Conservation (phyloP, 2,888 invertebrate genomes). For the Gymnoscelis rufifasciata region DNA sequence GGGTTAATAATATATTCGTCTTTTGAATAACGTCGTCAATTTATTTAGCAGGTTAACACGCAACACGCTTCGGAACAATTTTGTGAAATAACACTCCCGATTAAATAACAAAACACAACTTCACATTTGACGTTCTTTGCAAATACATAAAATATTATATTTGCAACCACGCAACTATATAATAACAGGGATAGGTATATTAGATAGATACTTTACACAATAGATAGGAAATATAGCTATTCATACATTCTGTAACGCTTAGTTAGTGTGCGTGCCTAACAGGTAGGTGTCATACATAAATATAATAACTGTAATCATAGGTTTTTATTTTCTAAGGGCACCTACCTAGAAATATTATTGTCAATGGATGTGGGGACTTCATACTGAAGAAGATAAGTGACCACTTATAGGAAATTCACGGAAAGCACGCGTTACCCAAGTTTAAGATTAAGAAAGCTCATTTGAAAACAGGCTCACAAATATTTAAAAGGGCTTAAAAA, state of each 20-base stretch:
- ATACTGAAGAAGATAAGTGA: slow-evolving; percentile 8
- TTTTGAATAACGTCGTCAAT: slow-evolving; percentile 8
- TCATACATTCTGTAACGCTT: slow-evolving; percentile 47
- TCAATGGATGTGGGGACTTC: slow-evolving; percentile 25
- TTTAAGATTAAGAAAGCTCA: slow-evolving; percentile 3
- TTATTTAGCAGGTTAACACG: slow-evolving; percentile 39
- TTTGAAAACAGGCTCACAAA: not conserved
- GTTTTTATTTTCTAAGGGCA: slow-evolving; percentile 16
- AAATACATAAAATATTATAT: slow-evolving; percentile 28
- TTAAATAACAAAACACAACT: slow-evolving; percentile 31
- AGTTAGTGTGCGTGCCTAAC: slow-evolving; percentile 12
- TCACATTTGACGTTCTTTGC: slow-evolving; percentile 21
- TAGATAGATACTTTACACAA: slow-evolving; percentile 33
- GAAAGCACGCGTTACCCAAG: not conserved
- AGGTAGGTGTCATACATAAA: slow-evolving; percentile 15
- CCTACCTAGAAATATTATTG: slow-evolving; percentile 28
- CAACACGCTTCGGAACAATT: slow-evolving; percentile 60
- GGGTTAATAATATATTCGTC: too few relatives aligned
- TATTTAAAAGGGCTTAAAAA: not conserved
- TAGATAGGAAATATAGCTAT: slow-evolving; percentile 30
- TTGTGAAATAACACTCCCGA: slow-evolving; percentile 50
- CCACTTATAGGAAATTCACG: slow-evolving; percentile 3
- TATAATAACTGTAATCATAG: slow-evolving; percentile 10
- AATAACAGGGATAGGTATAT: slow-evolving; percentile 29
- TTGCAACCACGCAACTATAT: slow-evolving; percentile 28